A percentile compares a stretch with the other conserved stretches of the same genome.
Conservation (phyloP, 1,140 invertebrate genomes). For the Sycobia sp. region DNA sequence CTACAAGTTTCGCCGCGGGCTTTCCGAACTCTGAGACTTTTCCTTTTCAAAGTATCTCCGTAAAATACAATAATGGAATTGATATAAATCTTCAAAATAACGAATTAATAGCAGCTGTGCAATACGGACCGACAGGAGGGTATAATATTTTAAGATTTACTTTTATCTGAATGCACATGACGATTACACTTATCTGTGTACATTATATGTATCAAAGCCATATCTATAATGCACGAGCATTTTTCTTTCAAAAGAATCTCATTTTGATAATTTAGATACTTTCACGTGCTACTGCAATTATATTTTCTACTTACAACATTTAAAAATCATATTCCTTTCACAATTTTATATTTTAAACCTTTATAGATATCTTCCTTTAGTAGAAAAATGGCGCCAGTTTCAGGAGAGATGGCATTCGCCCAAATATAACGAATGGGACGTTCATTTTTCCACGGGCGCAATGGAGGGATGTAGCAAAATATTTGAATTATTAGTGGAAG, state of each 20-base stretch:
- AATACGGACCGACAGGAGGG: constrained; percentile 76
- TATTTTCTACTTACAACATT: not conserved
- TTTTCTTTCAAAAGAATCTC: too few relatives aligned
- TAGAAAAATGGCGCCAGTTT: constrained; percentile 67
- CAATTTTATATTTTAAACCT: not conserved
- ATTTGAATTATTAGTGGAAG: constrained; percentile 69
- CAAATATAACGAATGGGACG: constrained; percentile 63
- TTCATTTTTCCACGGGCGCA: constrained; percentile 71
- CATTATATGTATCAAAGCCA: too few relatives aligned
- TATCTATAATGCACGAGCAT: too few relatives aligned
- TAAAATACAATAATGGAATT: constrained; percentile 66
- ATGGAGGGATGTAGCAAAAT: constrained; percentile 77
- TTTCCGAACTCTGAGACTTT: constrained; percentile 76
- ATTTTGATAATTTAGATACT: too few relatives aligned
- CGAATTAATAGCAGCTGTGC: constrained; percentile 67
- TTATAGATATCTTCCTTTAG: constrained; percentile 63
- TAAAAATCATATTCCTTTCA: not conserved
- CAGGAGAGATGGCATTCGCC: constrained; percentile 69
- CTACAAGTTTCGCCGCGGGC: constrained; percentile 78
- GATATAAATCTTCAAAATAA: constrained; percentile 60
- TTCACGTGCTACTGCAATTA: too few relatives aligned
- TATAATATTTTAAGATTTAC: constrained; percentile 47
- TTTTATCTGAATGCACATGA: too few relatives aligned
- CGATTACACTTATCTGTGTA: too few relatives aligned
- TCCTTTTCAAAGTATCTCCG: constrained; percentile 69